phyloP scores from a whole-genome alignment of 2,113 vertebrate species.

The Gorsachius goisagi region DNA sequence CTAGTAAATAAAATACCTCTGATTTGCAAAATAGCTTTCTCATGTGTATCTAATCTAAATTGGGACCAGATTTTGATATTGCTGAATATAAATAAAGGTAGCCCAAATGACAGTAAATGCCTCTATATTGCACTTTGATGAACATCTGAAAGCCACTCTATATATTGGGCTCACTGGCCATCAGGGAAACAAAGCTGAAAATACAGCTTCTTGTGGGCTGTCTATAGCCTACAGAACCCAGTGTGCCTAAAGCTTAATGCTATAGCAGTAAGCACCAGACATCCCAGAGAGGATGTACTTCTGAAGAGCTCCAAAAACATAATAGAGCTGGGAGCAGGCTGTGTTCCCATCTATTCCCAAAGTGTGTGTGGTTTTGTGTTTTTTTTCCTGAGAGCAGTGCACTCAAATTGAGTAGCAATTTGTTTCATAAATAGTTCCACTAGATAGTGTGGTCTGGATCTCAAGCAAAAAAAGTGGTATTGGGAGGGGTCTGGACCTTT shows the following conservation, averaged over 20 bases:
- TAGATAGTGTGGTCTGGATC: background rate
- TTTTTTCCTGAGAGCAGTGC: background rate
- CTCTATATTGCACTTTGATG: background rate
- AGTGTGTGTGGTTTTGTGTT: background rate
- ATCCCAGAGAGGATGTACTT: background rate
- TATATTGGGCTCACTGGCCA: background rate
- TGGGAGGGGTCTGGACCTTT: background rate
- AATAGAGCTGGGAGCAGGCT: background rate
- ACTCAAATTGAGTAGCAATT: background rate
- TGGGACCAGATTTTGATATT: constrained; percentile 11
- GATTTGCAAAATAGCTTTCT: constrained; percentile 10
- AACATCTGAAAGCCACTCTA: background rate
- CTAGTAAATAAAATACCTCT: constrained; percentile 5
- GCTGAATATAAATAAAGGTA: background rate
- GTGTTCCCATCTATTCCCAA: background rate
- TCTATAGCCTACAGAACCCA: background rate
- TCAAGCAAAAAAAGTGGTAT: background rate
- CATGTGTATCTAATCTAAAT: background rate
- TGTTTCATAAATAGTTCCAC: background rate
- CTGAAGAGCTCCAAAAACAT: background rate
- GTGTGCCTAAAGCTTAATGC: background rate
- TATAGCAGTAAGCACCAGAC: background rate
- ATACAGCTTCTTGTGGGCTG: background rate
- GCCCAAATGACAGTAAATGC: background rate
- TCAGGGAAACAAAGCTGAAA: background rate